Evolutionary conservation across 2,797 vertebrate species (phyloP), one percentile per base, ranked within the genome.

Genomic region (Huso huso): DNA sequence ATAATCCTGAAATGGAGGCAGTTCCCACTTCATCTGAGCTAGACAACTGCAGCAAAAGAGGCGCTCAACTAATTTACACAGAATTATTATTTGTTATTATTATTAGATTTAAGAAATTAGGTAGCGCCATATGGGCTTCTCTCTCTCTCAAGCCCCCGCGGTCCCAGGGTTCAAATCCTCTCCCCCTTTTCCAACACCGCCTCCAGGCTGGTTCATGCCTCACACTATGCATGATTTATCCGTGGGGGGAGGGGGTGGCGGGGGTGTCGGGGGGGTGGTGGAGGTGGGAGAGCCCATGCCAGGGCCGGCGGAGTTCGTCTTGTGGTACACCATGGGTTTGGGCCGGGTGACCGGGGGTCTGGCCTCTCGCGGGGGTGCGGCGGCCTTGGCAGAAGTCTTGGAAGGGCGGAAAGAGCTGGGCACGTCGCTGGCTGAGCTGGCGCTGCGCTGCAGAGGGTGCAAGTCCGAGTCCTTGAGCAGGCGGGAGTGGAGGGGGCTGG

Each of bases 201-300:
- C n/a, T 55, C 52, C 9, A 10, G 52, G 13, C 0, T 10, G 6
- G 23, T 55, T 55, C n/a, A 49, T 10, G 18, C 49, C 73, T 94
- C 86, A 99, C 77, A 93, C 95, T 8, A 93, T 94, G 83, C 96
- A 99, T 65, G 94, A 96, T 84, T 99, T 99, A 86, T 99, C 95
- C 0, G 90, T 81, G 59, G 95, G 82, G 82, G 87, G 71, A 6
- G 72, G 81, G 81, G 90, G 87, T 74, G 94, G 86, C 74, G 93
- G 75, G 75, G 94, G 93, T 79, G 94, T 74, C 81, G 92, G 94
- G 89, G 94, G 89, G 71, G 94, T 91, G 59, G 91, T 89, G 52
- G 94, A 83, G 1, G 93, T 88, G 0, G 95, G 85, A 10, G 95
- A 89, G 70, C 88, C 91, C 75, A 92, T 93, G 5, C 89, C 87